Evolutionary conservation across 2,113 vertebrate species (phyloP).

Genomic region (Pollachius pollachius): DNA sequence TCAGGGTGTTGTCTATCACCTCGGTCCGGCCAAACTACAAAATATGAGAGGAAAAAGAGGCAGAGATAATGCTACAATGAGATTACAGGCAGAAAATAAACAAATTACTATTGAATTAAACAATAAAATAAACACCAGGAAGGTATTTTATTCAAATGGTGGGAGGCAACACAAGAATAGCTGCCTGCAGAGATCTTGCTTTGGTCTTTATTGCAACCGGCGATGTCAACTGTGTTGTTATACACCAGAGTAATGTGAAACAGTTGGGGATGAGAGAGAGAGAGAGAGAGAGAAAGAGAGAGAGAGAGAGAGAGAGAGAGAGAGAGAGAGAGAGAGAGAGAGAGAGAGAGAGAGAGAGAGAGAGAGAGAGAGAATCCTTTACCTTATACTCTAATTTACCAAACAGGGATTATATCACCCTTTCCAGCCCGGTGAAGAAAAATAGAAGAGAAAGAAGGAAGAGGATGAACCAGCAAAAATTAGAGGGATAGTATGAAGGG

Average conservation of each 20-base stretch:
- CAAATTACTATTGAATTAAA: neutral
- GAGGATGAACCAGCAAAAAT: neutral
- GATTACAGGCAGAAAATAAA: neutral
- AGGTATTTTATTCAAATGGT: no score
- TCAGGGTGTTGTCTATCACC: constrained; percentile 92
- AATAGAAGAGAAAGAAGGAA: constrained; percentile 18
- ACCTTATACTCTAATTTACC: constrained; percentile 4
- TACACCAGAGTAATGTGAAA: no score
- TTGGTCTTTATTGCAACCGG: no score
- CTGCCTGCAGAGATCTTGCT: no score
- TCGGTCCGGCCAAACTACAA: constrained; percentile 89
- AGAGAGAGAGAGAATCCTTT: no score
- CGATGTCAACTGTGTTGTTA: no score
- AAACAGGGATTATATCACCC: constrained; percentile 27
- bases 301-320: no score
- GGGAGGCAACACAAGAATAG: no score
- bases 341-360: no score
- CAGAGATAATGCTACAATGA: neutral
- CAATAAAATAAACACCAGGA: neutral
- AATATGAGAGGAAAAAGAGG: constrained; percentile 19
- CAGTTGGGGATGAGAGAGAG: no score
- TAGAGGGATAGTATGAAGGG: neutral
- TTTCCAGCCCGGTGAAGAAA: constrained; percentile 28
- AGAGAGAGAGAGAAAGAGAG: no score
- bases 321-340: no score